Conservation (phyloP, 2,888 invertebrate species). For the Tholera decimalis region DNA sequence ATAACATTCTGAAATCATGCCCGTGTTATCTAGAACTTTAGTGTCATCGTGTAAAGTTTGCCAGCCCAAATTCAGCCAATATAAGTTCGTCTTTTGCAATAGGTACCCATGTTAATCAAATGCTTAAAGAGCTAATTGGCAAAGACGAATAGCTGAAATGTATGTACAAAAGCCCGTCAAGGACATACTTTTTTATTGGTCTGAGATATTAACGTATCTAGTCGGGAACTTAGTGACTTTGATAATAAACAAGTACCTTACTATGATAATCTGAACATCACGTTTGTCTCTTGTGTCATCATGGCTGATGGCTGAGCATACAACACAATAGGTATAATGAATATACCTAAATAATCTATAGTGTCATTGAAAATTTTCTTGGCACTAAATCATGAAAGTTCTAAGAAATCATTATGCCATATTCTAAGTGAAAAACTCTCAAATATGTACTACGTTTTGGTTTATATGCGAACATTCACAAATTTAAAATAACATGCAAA, state of each 20-base stretch:
- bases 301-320: constrained; percentile 6
- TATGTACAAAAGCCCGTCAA: neutral
- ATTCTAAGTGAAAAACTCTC: too few species aligned
- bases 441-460: too few species aligned
- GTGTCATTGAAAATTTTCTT: constrained; percentile 19
- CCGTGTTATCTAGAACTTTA: neutral
- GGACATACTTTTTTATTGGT: too few species aligned
- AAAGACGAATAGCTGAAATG: neutral
- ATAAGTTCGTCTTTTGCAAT: too few species aligned
- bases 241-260: constrained; percentile 3
- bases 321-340: neutral
- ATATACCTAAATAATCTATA: constrained; percentile 9
- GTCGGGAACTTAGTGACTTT: constrained; percentile 16
- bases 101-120: neutral
- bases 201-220: constrained; percentile 23
- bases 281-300: constrained; percentile 28
- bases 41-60: neutral
- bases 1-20: neutral
- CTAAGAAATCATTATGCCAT: neutral
- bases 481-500: too few species aligned
- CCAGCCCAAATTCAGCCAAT: neutral
- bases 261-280: constrained; percentile 18
- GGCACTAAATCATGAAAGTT: constrained; percentile 11
- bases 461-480: too few species aligned
- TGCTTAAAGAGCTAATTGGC: neutral